A percentile compares a stretch with the other conserved stretches of the same genome.
Evolutionary conservation across 2,888 invertebrate species (phyloP).

Genomic region (Drosophila tanythrix): DNA sequence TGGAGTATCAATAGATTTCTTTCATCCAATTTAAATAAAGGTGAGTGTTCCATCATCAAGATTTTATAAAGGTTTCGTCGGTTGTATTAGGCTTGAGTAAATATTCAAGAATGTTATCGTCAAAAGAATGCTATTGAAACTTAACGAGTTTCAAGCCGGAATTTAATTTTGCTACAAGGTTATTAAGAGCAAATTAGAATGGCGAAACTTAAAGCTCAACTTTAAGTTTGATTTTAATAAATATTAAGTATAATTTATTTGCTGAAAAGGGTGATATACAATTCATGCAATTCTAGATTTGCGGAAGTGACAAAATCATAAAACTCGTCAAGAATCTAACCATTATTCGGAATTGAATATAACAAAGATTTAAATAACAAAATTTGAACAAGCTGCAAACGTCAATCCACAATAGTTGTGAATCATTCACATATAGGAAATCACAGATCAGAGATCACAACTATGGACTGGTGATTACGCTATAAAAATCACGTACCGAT

Average conservation of each 20-base stretch:
- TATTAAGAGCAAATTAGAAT: neutral
- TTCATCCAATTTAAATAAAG: slow-evolving; percentile 2
- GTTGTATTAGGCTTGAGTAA: neutral
- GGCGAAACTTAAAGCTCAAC: neutral
- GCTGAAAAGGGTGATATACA: neutral
- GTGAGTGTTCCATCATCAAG: slow-evolving; percentile 11
- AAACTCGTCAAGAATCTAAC: slow-evolving; percentile 33
- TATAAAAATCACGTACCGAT: slow-evolving; percentile 55
- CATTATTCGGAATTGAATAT: slow-evolving; percentile 27
- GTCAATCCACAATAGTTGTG: slow-evolving; percentile 39
- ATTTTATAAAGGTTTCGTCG: neutral
- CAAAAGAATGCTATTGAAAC: neutral
- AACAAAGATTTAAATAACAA: slow-evolving; percentile 20
- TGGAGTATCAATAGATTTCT: slow-evolving; percentile 11
- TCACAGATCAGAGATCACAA: slow-evolving; percentile 39
- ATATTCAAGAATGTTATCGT: neutral
- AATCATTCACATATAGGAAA: slow-evolving; percentile 61
- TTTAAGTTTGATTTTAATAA: neutral
- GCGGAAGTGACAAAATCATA: slow-evolving; percentile 48
- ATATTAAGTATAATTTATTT: neutral
- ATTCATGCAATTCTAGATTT: slow-evolving; percentile 16
- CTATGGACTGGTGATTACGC: slow-evolving; percentile 56
- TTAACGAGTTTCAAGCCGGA: neutral
- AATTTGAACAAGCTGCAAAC: slow-evolving; percentile 12
- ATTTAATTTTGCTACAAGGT: neutral